Evolutionary conservation across 2,797 vertebrate species (phyloP).

Genomic region (Diceros bicornis): DNA sequence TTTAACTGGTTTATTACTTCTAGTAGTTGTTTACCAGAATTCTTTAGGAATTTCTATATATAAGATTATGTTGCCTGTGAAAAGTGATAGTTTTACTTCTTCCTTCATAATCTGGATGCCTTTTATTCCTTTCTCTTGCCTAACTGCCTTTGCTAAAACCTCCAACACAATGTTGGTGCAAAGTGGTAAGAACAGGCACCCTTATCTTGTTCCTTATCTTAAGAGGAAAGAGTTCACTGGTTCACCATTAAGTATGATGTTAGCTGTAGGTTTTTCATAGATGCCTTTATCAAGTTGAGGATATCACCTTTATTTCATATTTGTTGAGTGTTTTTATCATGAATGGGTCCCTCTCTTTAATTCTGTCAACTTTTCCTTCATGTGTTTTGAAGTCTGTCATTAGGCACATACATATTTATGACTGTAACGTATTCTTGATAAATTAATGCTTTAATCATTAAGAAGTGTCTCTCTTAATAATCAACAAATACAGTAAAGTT

Average conservation of each 20-base stretch:
- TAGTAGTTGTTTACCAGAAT: background rate
- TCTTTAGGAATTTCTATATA: background rate
- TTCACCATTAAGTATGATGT: background rate
- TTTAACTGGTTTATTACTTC: background rate
- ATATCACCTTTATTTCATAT: background rate
- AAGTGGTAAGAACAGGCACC: background rate
- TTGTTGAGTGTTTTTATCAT: background rate
- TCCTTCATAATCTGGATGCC: background rate
- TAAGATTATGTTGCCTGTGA: background rate
- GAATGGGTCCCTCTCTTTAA: background rate
- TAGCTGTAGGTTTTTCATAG: background rate
- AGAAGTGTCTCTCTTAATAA: background rate
- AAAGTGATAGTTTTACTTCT: background rate
- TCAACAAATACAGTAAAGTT: no score
- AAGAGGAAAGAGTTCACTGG: background rate
- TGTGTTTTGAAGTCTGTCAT: background rate
- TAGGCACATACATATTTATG: background rate
- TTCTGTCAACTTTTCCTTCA: background rate
- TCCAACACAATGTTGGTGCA: background rate
- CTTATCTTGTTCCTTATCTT: background rate
- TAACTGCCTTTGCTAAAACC: background rate
- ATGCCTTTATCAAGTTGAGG: background rate
- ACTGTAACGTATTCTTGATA: background rate
- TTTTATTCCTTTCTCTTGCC: constrained; percentile 13
- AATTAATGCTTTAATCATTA: background rate